These are phyloP conservation scores for Venustoraphidia nigricollis DNA, from an alignment of 2,888 invertebrate genomes.

Conservation along the genomic window DNA sequence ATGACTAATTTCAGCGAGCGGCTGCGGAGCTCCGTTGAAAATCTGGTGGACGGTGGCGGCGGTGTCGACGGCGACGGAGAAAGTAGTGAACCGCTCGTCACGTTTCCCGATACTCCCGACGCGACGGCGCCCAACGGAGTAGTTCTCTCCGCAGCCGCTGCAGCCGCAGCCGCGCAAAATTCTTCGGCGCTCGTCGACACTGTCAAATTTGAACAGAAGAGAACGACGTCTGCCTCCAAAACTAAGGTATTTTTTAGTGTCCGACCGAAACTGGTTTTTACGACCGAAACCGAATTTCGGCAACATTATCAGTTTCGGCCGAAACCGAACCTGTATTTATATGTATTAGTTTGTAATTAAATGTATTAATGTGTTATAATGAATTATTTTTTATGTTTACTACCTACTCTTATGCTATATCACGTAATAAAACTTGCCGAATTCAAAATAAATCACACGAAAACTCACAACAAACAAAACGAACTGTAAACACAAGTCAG, in stretches of 20 bases:
- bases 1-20: conserved; percentile 14
- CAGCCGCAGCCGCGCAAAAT: conserved; percentile 22
- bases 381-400: too few relatives aligned
- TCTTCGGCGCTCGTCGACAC: conserved; percentile 38
- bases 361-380: too few relatives aligned
- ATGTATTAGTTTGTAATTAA: too few relatives aligned
- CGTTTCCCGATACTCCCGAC: conserved; percentile 60
- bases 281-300: too few relatives aligned
- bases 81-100: conserved; percentile 51
- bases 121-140: conserved; percentile 45
- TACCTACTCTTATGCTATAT: too few relatives aligned
- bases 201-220: conserved; percentile 71
- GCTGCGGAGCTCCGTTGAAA: conserved; percentile 60
- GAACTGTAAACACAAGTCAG: too few relatives aligned
- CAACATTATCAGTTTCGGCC: too few relatives aligned
- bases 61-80: conserved; percentile 28
- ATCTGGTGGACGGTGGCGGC: conserved; percentile 53
- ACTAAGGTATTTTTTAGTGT: conserved; percentile 47
- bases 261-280: too few relatives aligned
- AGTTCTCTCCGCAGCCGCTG: conserved; percentile 23
- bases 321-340: too few relatives aligned
- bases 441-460: too few relatives aligned
- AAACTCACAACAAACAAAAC: too few relatives aligned
- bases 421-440: too few relatives aligned
- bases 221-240: conserved; percentile 60